These are phyloP conservation scores for Orientallactaga sibirica DNA, from an alignment of 2,797 vertebrate species.

Conservation along the genomic window DNA sequence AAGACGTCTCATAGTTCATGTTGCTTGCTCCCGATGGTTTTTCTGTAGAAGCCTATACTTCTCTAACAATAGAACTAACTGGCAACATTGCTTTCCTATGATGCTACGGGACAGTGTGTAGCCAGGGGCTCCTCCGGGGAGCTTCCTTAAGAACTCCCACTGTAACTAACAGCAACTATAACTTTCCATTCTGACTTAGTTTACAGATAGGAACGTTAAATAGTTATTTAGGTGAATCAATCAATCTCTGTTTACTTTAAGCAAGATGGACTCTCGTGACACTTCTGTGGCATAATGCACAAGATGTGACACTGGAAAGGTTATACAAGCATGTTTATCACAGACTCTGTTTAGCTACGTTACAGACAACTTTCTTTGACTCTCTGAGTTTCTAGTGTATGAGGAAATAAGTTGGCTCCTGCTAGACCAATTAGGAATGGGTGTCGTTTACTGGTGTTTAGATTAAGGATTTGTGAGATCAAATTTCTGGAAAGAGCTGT, in stretches of 20 bases:
- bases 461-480: conserved; percentile 50
- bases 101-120: neutral
- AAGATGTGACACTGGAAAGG: conserved; percentile 22
- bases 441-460: conserved; percentile 66
- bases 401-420: conserved; percentile 72
- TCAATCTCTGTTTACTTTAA: conserved; percentile 5
- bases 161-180: neutral
- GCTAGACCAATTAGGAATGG: conserved; percentile 47
- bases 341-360: neutral
- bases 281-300: neutral
- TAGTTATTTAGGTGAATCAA: neutral
- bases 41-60: neutral
- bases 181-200: neutral
- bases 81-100: neutral
- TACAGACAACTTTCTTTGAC: conserved; percentile 48
- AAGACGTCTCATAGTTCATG: neutral
- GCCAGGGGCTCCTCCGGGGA: neutral
- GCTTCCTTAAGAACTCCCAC: neutral
- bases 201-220: neutral
- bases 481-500: conserved; percentile 63
- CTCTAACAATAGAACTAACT: neutral
- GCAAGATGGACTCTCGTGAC: neutral
- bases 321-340: neutral
- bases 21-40: neutral
- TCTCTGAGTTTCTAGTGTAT: conserved; percentile 63